Conservation (phyloP, 2,797 vertebrate species). For the Neomorphus geoffroyi region DNA sequence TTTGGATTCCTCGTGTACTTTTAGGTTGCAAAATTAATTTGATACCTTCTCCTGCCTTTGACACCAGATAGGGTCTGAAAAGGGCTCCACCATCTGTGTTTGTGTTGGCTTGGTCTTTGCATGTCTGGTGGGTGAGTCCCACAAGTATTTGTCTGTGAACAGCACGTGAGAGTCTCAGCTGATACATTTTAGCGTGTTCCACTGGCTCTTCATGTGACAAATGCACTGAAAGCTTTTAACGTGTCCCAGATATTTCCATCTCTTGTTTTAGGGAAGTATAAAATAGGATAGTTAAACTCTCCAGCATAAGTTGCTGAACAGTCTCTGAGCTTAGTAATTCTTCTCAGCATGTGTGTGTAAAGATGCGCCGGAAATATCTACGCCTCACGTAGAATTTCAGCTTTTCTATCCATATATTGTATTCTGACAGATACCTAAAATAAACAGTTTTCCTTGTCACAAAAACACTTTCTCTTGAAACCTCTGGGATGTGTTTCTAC, state of each 20-base stretch:
- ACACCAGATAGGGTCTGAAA: slow-evolving; percentile 26
- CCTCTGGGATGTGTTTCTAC: not conserved
- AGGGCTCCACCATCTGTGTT: slow-evolving; percentile 38
- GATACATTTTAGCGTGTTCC: not conserved
- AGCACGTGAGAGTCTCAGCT: not conserved
- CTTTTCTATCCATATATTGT: not conserved
- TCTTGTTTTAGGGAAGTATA: not conserved
- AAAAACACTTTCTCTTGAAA: not conserved
- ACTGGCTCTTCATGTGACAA: not conserved
- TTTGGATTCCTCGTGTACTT: not conserved
- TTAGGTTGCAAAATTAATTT: not conserved
- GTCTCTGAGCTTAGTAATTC: not conserved
- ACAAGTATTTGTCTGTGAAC: not conserved
- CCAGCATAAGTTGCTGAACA: not conserved
- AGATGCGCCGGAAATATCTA: not conserved
- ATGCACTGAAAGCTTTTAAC: not conserved
- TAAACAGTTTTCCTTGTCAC: not conserved
- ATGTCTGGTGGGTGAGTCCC: not conserved
- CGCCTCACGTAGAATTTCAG: not conserved
- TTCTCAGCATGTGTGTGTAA: not conserved
- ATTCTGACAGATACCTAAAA: not conserved
- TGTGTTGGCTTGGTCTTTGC: slow-evolving; percentile 21
- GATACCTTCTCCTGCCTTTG: slow-evolving; percentile 36
- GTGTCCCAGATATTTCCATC: not conserved
- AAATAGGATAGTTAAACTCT: not conserved